Percentiles rank a stretch among this genome's conserved stretches.
Conservation (phyloP, 2,797 vertebrate species). For the Hemitrygon akajei region DNA sequence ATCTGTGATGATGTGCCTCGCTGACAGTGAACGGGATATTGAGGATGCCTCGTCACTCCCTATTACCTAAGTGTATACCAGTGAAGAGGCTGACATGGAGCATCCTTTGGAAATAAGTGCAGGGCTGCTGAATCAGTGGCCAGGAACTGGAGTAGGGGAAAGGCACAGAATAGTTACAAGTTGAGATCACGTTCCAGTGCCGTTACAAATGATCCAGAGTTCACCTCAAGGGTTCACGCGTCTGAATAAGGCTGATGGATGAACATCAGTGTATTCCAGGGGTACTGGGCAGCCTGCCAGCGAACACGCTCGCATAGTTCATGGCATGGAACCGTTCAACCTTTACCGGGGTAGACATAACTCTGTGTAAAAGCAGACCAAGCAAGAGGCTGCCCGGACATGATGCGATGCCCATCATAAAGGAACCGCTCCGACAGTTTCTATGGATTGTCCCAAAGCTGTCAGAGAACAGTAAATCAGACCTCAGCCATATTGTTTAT, state of each 20-base stretch:
- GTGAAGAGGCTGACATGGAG: background rate
- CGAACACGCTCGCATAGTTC: no score
- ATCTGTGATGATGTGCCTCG: no score
- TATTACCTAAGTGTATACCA: background rate
- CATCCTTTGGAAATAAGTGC: background rate
- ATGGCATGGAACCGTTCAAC: background rate
- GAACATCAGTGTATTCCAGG: background rate
- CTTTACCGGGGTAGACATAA: background rate
- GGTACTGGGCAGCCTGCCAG: background rate
- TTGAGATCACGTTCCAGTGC: background rate
- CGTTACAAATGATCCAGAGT: background rate
- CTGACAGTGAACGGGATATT: background rate
- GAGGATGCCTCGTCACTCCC: background rate
- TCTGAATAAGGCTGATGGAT: background rate
- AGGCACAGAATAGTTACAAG: background rate
- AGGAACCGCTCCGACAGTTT: background rate
- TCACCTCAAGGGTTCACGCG: background rate
- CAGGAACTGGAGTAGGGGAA: background rate
- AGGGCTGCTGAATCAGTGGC: background rate
- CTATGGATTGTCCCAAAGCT: background rate
- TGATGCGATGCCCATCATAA: background rate
- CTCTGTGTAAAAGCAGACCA: background rate
- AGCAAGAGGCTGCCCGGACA: background rate
- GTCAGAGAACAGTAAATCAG: background rate
- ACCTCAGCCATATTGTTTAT: constrained; percentile 1